Conservation (phyloP, 37 sponge, comb jelly and placozoan genomes). For the Sycon ciliatum region DNA sequence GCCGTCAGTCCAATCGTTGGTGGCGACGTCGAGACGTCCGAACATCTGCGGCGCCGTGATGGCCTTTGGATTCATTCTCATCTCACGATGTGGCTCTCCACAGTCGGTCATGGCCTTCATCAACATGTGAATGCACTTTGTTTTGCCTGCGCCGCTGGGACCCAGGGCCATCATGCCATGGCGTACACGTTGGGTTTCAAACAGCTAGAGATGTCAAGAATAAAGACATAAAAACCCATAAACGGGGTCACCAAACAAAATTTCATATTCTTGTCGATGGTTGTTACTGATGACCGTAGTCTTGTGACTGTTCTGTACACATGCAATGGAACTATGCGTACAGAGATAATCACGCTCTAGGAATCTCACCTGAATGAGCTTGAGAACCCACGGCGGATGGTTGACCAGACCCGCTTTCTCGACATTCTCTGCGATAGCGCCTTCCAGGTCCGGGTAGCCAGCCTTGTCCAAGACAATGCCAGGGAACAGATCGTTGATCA, state of each 20-base stretch:
- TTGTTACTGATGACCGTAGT: not conserved
- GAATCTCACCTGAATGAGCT: constrained; percentile 26
- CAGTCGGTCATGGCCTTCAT: constrained; percentile 39
- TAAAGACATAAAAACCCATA: not conserved
- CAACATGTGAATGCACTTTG: constrained; percentile 31
- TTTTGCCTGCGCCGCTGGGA: constrained; percentile 35
- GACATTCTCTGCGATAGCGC: constrained; percentile 75
- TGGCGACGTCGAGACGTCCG: constrained; percentile 34
- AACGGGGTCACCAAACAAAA: not conserved
- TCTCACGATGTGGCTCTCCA: constrained; percentile 21
- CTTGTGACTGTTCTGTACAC: too few relatives aligned
- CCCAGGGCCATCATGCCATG: constrained; percentile 44
- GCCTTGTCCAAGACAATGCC: constrained; percentile 74
- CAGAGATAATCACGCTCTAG: not conserved
- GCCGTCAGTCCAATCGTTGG: constrained; percentile 43
- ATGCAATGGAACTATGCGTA: too few relatives aligned
- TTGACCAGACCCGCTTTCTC: constrained; percentile 14
- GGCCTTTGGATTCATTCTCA: constrained; percentile 45
- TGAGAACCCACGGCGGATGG: constrained; percentile 34
- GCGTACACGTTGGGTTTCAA: constrained; percentile 34
- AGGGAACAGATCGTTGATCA: constrained; percentile 96
- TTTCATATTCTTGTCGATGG: not conserved
- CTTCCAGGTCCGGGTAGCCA: constrained; percentile 81
- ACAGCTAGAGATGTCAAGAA: constrained; percentile 15
- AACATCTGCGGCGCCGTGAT: constrained; percentile 41